Evolutionary conservation across 2,888 invertebrate species (phyloP).

Genomic region (Harpalus rubripes): DNA sequence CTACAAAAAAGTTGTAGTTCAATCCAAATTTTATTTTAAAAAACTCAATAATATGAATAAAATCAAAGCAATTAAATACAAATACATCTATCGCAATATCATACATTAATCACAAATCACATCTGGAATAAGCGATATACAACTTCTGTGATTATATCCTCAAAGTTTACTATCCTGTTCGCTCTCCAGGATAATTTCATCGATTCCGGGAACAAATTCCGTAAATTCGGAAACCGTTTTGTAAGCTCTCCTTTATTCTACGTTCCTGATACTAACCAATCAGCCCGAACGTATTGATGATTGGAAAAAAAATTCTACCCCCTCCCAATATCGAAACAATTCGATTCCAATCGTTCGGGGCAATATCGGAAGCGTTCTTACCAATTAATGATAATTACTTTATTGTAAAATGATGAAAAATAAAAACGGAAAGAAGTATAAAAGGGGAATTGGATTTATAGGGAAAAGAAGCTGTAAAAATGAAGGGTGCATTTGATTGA

Average conservation of each 20-base stretch:
- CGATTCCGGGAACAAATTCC: slow-evolving; percentile 46
- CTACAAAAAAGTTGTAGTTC: not conserved
- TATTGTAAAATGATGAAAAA: slow-evolving; percentile 6
- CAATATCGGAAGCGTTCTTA: slow-evolving; percentile 3
- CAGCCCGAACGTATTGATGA: slow-evolving; percentile 63
- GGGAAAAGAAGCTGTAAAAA: not conserved
- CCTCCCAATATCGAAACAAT: slow-evolving; percentile 25
- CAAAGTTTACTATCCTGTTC: slow-evolving; percentile 13
- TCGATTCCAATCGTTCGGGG: slow-evolving; percentile 5
- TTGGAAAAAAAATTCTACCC: slow-evolving; percentile 55
- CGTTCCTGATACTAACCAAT: slow-evolving; percentile 60
- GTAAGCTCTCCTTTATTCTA: slow-evolving; percentile 34
- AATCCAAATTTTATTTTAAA: not conserved
- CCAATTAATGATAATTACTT: slow-evolving; percentile 8
- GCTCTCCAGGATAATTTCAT: not conserved
- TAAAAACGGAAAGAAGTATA: not conserved
- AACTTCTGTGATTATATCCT: not conserved
- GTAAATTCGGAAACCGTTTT: slow-evolving; percentile 60
- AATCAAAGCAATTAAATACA: not conserved
- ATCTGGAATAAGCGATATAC: not conserved
- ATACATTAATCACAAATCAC: not conserved
- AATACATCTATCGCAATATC: not conserved
- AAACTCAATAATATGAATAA: not conserved
- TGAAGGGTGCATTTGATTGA: not conserved
- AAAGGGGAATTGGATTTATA: not conserved